Conservation (phyloP, 2,113 vertebrate genomes). For the Tychaedon coryphoeus region DNA sequence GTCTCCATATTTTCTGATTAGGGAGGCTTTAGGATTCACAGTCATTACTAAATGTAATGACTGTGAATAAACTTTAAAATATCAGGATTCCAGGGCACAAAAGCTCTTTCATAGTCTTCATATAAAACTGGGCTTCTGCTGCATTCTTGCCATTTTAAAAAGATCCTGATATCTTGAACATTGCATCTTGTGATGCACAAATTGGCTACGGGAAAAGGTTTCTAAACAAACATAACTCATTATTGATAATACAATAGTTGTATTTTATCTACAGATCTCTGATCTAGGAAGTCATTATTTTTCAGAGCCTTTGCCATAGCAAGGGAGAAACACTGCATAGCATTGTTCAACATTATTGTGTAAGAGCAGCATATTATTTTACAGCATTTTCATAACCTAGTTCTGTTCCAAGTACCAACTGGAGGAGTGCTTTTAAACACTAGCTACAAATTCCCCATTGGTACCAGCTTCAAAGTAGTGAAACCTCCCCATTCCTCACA, state of each 20-base stretch:
- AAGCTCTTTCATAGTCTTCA: not conserved
- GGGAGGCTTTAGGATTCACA: not conserved
- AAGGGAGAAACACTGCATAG: not conserved
- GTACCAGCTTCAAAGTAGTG: fast-evolving
- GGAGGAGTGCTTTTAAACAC: not conserved
- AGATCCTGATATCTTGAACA: not conserved
- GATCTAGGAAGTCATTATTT: not conserved
- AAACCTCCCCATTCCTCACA: not conserved
- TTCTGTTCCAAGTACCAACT: not conserved
- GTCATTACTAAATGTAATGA: not conserved
- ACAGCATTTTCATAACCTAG: not conserved
- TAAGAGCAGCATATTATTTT: not conserved
- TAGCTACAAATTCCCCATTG: not conserved
- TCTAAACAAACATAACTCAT: not conserved
- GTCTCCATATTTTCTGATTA: not conserved
- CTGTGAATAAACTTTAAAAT: not conserved
- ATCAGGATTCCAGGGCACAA: constrained; percentile 17
- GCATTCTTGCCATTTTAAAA: constrained; percentile 36
- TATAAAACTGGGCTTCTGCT: not conserved
- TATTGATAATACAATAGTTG: not conserved
- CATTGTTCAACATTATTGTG: not conserved
- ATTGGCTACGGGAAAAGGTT: not conserved
- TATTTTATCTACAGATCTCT: not conserved
- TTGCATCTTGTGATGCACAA: constrained; percentile 10
- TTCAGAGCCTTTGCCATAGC: not conserved